Base-by-base conservation (phyloP, 2,113 vertebrate genomes). In the Steatornis caripensis region DNA sequence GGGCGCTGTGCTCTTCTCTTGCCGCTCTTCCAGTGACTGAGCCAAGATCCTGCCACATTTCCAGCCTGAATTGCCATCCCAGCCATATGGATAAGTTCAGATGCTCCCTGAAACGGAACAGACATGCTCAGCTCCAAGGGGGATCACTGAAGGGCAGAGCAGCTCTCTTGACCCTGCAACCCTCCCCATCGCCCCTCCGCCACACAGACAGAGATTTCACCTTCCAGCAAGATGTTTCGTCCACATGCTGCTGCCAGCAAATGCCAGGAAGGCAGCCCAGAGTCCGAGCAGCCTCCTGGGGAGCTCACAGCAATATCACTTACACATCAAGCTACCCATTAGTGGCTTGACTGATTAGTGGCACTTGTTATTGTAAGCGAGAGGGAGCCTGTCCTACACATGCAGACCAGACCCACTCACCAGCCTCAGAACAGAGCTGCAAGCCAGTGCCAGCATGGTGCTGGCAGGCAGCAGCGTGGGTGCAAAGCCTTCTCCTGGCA, bases 391-490 rank as follows among this genome's bases (percentile, higher is more conserved):
- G 7, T 32, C 71, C 55, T 65, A 14, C 66, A 41, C 18, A 1
- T 85, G 55, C 53, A 45, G 58, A 30, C 11, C 45, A 60, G 57
- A 62, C 4, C 20, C 36, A 9, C 27, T 26, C 45, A 48, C 30
- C 48, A 69, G 48, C 36, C 22, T 54, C 66, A 53, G 27, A 1
- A 15, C 53, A 51, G 46, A 45, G 5, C 61, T 20, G 30, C 54
- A 37, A 66, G n/a, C 26, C 0, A 0, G 43, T 30, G 46, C 39
- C 71, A 83, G 49, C 22, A 75, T 0, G 0, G 60, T 62, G 74
- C 39, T 55, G 65, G 30, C 37, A 45, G 70, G 51, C 65, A 82
- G 57, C 76, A 68, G 46, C 2, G 4, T 1, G 10, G 16, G 8
- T 57, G 41, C 46, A 75, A 80, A 80, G 48, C n/a, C 39, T 58